Evolutionary conservation across 2,888 invertebrate genomes (phyloP).

Genomic region (Zaprionus bogoriensis): DNA sequence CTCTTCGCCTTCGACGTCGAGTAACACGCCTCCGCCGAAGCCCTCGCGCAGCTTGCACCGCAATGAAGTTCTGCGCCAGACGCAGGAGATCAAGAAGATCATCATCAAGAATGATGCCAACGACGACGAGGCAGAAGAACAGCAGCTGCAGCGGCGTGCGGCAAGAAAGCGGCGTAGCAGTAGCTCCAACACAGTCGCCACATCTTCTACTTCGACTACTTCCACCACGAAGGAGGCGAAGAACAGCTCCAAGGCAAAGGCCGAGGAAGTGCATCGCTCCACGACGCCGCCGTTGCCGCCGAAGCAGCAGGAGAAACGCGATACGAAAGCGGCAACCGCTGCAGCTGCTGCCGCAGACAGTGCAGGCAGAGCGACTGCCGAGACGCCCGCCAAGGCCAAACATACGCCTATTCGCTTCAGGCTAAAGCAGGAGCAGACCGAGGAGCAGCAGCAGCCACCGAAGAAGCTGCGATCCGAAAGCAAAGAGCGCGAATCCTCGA

Average conservation of each 20-base stretch:
- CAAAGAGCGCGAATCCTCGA: conserved; percentile 49
- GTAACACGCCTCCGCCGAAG: conserved; percentile 75
- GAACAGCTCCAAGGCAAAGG: conserved; percentile 26
- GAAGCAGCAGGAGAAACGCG: conserved; percentile 39
- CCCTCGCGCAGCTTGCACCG: conserved; percentile 61
- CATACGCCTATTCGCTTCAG: conserved; percentile 81
- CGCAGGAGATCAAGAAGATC: conserved; percentile 80
- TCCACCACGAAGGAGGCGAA: conserved; percentile 42
- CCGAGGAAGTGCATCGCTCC: conserved; percentile 59
- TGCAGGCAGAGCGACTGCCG: conserved; percentile 4
- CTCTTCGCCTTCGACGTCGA: conserved; percentile 66
- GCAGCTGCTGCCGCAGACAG: conserved; percentile 16
- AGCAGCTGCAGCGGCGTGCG: conserved; percentile 43
- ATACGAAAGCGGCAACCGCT: conserved; percentile 21
- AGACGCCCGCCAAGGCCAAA: conserved; percentile 68
- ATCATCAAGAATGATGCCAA: conserved; percentile 83
- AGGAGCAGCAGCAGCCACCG: conserved; percentile 27
- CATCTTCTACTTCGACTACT: conserved; percentile 3
- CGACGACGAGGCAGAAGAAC: conserved; percentile 81
- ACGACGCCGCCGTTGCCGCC: conserved; percentile 80
- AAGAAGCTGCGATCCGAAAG: conserved; percentile 56
- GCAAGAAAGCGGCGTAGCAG: conserved; percentile 26
- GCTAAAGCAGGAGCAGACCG: conserved; percentile 59
- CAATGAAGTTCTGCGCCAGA: conserved; percentile 74
- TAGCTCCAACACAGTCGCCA: not conserved